phyloP scores from a whole-genome alignment of 2,113 vertebrate genomes.

The Tenrec ecaudatus region DNA sequence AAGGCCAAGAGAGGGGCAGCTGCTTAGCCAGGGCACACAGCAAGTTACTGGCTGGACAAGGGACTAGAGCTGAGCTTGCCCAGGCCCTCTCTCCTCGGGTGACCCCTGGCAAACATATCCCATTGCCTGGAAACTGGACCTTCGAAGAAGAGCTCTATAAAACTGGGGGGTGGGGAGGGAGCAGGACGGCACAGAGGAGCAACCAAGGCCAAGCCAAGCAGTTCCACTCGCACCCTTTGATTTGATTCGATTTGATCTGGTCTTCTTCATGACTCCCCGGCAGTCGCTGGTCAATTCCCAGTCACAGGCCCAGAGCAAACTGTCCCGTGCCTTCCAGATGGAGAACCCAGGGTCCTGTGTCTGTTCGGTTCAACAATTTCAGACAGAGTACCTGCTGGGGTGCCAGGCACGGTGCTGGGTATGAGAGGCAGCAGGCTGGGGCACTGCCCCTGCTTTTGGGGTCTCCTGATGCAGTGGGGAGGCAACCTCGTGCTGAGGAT shows the following conservation, averaged over 20 bases:
- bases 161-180: background rate
- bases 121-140: background rate
- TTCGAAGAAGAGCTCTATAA: background rate
- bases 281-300: background rate
- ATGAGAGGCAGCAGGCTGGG: background rate
- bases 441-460: background rate
- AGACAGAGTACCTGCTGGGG: background rate
- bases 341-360: background rate
- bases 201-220: background rate
- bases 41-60: background rate
- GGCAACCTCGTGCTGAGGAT: too few relatives aligned
- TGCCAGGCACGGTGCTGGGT: rapidly evolving
- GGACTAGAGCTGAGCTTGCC: background rate
- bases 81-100: background rate
- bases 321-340: background rate
- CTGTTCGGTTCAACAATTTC: background rate
- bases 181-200: background rate
- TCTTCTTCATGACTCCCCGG: background rate
- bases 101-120: background rate
- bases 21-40: background rate
- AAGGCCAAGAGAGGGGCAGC: background rate
- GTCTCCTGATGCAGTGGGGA: background rate
- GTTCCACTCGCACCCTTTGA: background rate
- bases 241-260: background rate
- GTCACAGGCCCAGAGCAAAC: background rate